Conservation (phyloP, 2,888 invertebrate species). For the Uropetala carovei region DNA sequence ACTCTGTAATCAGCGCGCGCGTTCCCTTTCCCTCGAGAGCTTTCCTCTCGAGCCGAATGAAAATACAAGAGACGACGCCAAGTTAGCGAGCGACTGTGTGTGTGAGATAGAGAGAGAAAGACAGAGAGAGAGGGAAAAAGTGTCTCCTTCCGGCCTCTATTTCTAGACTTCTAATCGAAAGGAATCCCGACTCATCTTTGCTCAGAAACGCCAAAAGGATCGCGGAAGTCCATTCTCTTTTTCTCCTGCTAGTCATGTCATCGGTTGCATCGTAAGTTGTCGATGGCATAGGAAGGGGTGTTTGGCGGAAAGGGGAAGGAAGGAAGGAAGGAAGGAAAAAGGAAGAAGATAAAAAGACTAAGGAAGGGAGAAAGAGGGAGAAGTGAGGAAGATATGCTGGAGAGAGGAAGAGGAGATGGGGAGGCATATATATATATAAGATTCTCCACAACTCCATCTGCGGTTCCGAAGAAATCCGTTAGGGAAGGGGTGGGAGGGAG, state of each 20-base stretch:
- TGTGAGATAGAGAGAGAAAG: background rate
- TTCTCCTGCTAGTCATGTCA: background rate
- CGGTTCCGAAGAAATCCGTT: conserved; percentile 45
- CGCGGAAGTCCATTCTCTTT: conserved; percentile 53
- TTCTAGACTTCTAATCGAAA: conserved; percentile 51
- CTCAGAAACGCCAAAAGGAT: conserved; percentile 49
- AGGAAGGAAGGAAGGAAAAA: background rate
- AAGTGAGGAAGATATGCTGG: background rate
- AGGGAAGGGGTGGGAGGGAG: background rate
- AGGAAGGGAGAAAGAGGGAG: background rate
- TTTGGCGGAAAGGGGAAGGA: background rate
- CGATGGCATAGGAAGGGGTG: conserved; percentile 9
- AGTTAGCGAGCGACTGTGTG: background rate
- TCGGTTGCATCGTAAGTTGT: conserved; percentile 54
- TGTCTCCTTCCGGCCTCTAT: conserved; percentile 55
- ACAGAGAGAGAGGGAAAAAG: background rate
- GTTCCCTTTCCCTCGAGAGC: background rate
- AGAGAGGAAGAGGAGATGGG: background rate
- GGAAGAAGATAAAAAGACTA: too few relatives aligned
- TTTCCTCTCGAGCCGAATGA: background rate
- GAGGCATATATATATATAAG: background rate
- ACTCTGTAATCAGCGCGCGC: background rate
- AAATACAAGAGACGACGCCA: background rate
- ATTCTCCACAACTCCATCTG: background rate
- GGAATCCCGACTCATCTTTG: conserved; percentile 53